A percentile compares a stretch with the other conserved stretches of the same genome.
These are phyloP conservation scores for Sicus ferrugineus DNA, from an alignment of 2,888 invertebrate genomes.

Conservation along the genomic window DNA sequence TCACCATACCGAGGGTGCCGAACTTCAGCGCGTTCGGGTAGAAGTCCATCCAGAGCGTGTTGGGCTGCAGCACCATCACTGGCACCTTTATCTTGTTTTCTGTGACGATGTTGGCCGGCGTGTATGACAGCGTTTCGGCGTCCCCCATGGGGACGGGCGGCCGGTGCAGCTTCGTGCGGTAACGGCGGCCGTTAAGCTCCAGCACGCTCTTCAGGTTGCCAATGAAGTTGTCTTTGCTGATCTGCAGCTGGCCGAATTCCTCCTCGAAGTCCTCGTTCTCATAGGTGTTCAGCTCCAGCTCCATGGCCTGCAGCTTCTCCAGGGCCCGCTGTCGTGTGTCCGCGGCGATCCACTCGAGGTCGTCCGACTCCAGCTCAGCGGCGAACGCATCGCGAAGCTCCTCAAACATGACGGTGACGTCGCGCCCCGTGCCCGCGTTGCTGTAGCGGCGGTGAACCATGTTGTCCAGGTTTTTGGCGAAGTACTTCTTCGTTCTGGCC, in stretches of 20 bases:
- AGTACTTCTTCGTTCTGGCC: slow-evolving; percentile 46
- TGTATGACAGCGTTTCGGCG: slow-evolving; percentile 45
- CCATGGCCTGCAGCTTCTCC: slow-evolving; percentile 51
- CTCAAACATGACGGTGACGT: slow-evolving; percentile 49
- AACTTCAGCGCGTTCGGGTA: slow-evolving; percentile 56
- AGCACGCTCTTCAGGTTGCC: slow-evolving; percentile 44
- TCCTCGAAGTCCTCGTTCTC: slow-evolving; percentile 46
- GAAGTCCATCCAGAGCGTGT: slow-evolving; percentile 51
- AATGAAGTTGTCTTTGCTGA: slow-evolving; percentile 47
- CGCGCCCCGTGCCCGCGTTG: slow-evolving; percentile 49
- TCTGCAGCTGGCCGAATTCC: slow-evolving; percentile 48
- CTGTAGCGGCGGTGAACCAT: slow-evolving; percentile 54
- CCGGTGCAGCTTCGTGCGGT: not conserved
- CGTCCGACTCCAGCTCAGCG: slow-evolving; percentile 42
- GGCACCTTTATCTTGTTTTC: slow-evolving; percentile 57
- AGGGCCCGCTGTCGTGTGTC: slow-evolving; percentile 48
- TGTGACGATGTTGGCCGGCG: slow-evolving; percentile 51
- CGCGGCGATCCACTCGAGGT: slow-evolving; percentile 48
- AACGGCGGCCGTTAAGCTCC: not conserved
- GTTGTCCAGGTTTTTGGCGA: slow-evolving; percentile 58
- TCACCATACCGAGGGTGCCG: slow-evolving; percentile 51
- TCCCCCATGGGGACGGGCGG: slow-evolving; percentile 39
- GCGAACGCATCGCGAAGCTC: slow-evolving; percentile 53
- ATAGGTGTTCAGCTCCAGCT: slow-evolving; percentile 51
- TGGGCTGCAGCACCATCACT: slow-evolving; percentile 52